Base-by-base conservation (phyloP, 2,797 vertebrate genomes). In the Falco rusticolus region DNA sequence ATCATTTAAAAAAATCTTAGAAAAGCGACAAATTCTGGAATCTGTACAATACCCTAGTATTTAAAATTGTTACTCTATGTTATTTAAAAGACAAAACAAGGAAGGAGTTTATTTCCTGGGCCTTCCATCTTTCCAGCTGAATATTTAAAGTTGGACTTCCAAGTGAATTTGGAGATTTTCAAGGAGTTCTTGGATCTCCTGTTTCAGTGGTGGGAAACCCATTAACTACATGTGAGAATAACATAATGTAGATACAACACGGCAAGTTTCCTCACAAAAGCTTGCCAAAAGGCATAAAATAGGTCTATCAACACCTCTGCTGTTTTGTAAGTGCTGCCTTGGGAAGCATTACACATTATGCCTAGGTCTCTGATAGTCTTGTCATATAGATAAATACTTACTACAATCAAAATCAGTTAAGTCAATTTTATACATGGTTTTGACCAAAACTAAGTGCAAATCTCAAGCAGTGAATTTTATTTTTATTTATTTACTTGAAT, bases 261-360 rank as follows among this genome's bases (percentile, higher is more conserved):
- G 43, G 24, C 21, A 68, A 34, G 11, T 53, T 74, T 84, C 63
- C 57, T 71, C 33, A 78, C 29, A 76, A 64, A 84, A 88, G 39
- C 29, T 31, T 89, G 78, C 22, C 78, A 85, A 94, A 93, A 91
- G 41, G 18, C 37, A 77, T 68, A 74, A 93, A 95, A 84, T 56
- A 12, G 26, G 13, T 66, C 63, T 86, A 80, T 76, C 70, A 93
- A 89, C 45, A 84, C 41, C 50, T 77, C 61, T 64, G 59, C 28
- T 74, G 19, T 84, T 93, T 88, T 68, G 88, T 33, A 84, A 77
- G 48, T 37, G 48, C n/a, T 83, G 16, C 43, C 66, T 81, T 47
- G 68, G 66, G 69, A 82, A 94, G 50, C 18, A 11, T 15, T 76
- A 82, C 59, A 83, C 87, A 81, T 89, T 89, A 82, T 34, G 20